A percentile compares a stretch with the other conserved stretches of the same genome.
phyloP scores from a whole-genome alignment of 2,113 vertebrate genomes.

The Cynoglossus semilaevis region DNA sequence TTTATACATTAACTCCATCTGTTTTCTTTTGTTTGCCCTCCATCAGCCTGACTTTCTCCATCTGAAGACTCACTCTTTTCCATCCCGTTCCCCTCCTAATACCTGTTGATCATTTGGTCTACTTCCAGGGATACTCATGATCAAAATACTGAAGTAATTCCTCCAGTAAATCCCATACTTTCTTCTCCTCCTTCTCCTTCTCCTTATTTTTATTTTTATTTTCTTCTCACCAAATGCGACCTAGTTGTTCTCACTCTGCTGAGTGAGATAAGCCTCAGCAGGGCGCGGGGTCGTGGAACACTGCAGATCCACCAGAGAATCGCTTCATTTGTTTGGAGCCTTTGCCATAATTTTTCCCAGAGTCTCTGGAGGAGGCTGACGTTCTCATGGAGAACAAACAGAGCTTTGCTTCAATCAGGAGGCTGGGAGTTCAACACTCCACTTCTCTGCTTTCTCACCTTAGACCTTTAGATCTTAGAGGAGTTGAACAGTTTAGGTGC shows the following conservation, averaged over 20 bases:
- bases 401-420: slow-evolving; percentile 19
- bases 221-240: slow-evolving; percentile 16
- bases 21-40: too few species aligned
- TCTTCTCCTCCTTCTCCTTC: background rate
- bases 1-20: too few species aligned
- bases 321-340: slow-evolving; percentile 31
- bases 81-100: slow-evolving; percentile 3
- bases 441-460: slow-evolving; percentile 26
- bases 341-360: slow-evolving; percentile 32
- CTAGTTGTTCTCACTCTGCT: slow-evolving; percentile 21
- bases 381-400: slow-evolving; percentile 60
- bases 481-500: too few species aligned
- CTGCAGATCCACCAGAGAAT: slow-evolving; percentile 23
- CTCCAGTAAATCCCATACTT: slow-evolving; percentile 23
- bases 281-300: slow-evolving; percentile 25
- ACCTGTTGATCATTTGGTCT: slow-evolving; percentile 46
- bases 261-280: slow-evolving; percentile 43
- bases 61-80: slow-evolving; percentile 42
- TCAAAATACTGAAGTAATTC: slow-evolving; percentile 58
- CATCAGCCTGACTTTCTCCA: too few species aligned
- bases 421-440: slow-evolving; percentile 24
- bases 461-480: too few species aligned
- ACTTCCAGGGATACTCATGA: slow-evolving; percentile 59
- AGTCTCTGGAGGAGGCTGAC: slow-evolving; percentile 33
- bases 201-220: background rate